Evolutionary conservation across 2,797 vertebrate species (phyloP).

Genomic region (Phataginus tricuspis): DNA sequence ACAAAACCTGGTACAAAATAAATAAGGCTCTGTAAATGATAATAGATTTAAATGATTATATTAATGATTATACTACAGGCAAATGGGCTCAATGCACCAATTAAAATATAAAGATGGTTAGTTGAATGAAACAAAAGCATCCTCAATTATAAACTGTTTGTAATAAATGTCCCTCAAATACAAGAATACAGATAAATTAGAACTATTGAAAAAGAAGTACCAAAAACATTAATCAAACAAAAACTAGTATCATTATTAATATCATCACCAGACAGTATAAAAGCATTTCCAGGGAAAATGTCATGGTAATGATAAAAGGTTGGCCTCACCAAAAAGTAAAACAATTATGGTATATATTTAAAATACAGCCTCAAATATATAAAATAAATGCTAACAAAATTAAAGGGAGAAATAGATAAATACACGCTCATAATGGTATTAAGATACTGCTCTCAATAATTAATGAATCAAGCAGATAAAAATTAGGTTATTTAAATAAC

Average conservation of each 20-base stretch:
- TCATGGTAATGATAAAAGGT: not conserved
- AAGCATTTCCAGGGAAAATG: not conserved
- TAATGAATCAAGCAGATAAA: slow-evolving; percentile 8
- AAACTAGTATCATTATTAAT: not conserved
- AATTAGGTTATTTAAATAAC: not conserved
- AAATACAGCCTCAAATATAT: not conserved
- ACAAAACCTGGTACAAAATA: not conserved
- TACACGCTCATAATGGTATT: not conserved
- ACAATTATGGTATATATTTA: not conserved
- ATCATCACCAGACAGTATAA: not conserved
- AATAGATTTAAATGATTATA: not conserved
- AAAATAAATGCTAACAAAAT: not conserved
- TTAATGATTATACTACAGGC: not conserved
- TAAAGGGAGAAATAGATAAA: not conserved
- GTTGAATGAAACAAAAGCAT: not conserved
- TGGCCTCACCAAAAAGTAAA: not conserved
- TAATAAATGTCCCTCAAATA: not conserved
- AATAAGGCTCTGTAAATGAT: not conserved
- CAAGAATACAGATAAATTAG: not conserved
- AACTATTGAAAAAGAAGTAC: not conserved
- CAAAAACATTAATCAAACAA: not conserved
- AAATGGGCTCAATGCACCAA: not conserved
- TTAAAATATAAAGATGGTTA: slow-evolving; percentile 1
- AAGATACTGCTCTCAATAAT: not conserved
- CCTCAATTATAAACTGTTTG: not conserved